Base-by-base conservation (phyloP, 2,113 vertebrate genomes). In the Gnathonemus longibarbis region DNA sequence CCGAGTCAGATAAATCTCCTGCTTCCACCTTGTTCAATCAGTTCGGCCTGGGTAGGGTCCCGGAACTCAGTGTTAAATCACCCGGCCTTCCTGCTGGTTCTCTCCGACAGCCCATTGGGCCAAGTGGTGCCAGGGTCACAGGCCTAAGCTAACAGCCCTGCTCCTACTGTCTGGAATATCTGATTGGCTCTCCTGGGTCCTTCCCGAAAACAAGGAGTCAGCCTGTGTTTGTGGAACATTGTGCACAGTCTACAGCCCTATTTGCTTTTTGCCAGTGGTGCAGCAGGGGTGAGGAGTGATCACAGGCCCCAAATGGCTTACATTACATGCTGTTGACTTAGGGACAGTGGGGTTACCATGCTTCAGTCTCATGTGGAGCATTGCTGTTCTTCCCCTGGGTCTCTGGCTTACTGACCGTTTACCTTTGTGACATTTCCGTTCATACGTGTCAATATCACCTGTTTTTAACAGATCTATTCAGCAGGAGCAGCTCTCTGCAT, bases 1-100 rank as follows among this genome's bases (percentile, higher is more conserved):
- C 89, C 88, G 94, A 95, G 96, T 93, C 92, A 91, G 91, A 93
- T 95, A 95, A 95, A 95, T 95, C 94, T 93, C 93, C 92, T 70
- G 91, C 94, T 95, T 95, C 95, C 95, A 95, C 90, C 74, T 94
- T 93, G 94, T 93, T 92, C 83, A 95, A 94, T 96, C 94, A 90
- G 93, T 94, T 95, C 95, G 92, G 94, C 95, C 77, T 91, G 93
- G 94, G 94, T 95, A 93, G 92, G 94, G 91, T 92, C 90, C 93
- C 93, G 93, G 92, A 92, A 95, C 84, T 91, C 93, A 94, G 95
- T 94, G 90, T 96, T 96, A 96, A 97, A 95, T 95, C 95, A 96
- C 95, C 94, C 91, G 74, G 92, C 95, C 96, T 96, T 95, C 95
- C 94, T 94, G 92, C 92, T 93, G 90, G 89, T 89, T 95, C 93